Conservation (phyloP, 2,797 vertebrate species). For the Vireo griseus region DNA sequence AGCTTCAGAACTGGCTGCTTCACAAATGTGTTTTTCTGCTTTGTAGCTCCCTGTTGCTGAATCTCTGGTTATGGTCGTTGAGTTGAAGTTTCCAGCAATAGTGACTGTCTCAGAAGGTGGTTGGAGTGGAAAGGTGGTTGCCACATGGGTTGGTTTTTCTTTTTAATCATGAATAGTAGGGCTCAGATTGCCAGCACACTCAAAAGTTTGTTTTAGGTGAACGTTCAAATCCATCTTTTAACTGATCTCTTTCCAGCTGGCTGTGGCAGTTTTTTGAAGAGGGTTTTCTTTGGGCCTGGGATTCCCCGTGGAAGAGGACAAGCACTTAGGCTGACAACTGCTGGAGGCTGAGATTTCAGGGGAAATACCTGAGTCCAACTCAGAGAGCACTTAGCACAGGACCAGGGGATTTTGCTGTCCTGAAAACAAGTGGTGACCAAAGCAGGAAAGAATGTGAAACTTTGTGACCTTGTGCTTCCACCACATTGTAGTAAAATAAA, state of each 20-base stretch:
- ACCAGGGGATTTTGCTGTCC: constrained; percentile 34
- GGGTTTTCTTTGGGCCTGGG: neutral
- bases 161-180: neutral
- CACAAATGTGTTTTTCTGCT: neutral
- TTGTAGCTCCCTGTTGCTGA: neutral
- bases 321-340: neutral
- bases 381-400: neutral
- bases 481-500: neutral
- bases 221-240: neutral
- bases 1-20: neutral
- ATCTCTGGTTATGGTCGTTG: neutral
- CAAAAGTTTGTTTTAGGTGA: neutral
- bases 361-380: neutral
- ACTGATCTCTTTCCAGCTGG: neutral
- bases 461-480: constrained; percentile 52
- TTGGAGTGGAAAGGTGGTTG: neutral
- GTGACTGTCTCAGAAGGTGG: neutral
- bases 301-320: neutral
- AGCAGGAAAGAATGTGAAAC: constrained; percentile 50
- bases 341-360: neutral
- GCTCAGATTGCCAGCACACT: neutral
- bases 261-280: neutral
- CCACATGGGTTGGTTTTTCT: neutral
- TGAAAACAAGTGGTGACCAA: constrained; percentile 20
- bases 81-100: neutral